Evolutionary conservation across 2,113 vertebrate genomes (phyloP).

Genomic region (Salvelinus sp.): DNA sequence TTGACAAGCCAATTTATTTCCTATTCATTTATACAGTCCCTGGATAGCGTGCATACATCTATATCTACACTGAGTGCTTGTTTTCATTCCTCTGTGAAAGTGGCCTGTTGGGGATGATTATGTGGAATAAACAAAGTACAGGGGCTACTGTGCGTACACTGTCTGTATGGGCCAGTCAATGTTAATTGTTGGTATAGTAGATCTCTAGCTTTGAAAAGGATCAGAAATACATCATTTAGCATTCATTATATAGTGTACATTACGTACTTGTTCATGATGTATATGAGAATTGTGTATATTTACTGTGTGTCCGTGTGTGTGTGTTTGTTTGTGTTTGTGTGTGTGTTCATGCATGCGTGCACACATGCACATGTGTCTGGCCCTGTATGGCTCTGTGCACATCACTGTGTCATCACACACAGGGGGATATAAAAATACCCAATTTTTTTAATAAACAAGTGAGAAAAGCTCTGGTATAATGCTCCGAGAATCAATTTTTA

Average conservation of each 20-base stretch:
- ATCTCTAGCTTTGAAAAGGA: too few species aligned
- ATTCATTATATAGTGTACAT: not conserved
- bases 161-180: not conserved
- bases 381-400: slow-evolving; percentile 18
- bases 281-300: slow-evolving; percentile 1
- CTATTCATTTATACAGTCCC: slow-evolving; percentile 21
- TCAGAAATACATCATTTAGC: too few species aligned
- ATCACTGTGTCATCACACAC: slow-evolving; percentile 15
- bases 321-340: not conserved
- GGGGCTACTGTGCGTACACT: not conserved
- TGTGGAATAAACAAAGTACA: not conserved
- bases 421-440: slow-evolving; percentile 30
- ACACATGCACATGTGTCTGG: not conserved
- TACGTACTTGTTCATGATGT: not conserved
- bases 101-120: not conserved
- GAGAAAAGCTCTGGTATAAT: slow-evolving; percentile 14
- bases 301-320: not conserved
- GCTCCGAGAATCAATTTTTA: slow-evolving; percentile 29
- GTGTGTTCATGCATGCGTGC: not conserved
- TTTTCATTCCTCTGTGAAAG: too few species aligned
- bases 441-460: slow-evolving; percentile 31
- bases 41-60: not conserved
- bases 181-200: not conserved
- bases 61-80: not conserved
- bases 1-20: slow-evolving; percentile 11